Percentiles rank a stretch among this genome's conserved stretches.
Conservation (phyloP, 2,113 vertebrate species). For the Prietella phreatophila region DNA sequence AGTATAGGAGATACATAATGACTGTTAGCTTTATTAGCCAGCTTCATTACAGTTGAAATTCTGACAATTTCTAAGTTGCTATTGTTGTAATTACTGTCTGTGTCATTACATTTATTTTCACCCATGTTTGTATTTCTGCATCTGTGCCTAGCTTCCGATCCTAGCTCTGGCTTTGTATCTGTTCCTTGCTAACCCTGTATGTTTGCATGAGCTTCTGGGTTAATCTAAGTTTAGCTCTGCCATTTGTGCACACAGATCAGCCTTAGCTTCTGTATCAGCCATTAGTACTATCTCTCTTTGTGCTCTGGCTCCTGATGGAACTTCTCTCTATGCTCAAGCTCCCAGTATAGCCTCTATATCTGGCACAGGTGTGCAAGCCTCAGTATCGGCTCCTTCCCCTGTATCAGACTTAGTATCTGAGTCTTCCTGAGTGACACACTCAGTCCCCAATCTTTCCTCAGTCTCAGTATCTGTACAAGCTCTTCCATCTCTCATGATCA, state of each 20-base stretch:
- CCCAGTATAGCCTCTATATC: conserved; percentile 4
- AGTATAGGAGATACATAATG: background rate
- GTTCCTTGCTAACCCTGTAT: background rate
- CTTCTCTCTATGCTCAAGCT: background rate
- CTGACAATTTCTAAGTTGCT: background rate
- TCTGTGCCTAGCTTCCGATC: background rate
- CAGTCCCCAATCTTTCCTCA: background rate
- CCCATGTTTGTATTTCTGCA: background rate
- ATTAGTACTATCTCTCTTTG: conserved; percentile 5
- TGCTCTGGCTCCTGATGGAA: background rate
- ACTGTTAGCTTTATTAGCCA: background rate
- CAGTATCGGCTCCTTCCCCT: background rate
- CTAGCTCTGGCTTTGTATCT: background rate
- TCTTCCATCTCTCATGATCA: background rate
- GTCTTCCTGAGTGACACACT: background rate
- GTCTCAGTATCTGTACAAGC: background rate
- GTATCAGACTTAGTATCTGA: background rate
- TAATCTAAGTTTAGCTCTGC: conserved; percentile 16
- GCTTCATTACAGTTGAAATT: background rate
- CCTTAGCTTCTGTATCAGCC: background rate
- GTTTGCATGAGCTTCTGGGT: conserved; percentile 1
- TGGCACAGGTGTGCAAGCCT: background rate
- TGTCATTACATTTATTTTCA: background rate
- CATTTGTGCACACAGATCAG: background rate
- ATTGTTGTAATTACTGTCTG: background rate